phyloP scores from a whole-genome alignment of 2,888 invertebrate genomes.

The Tachina lurida region DNA sequence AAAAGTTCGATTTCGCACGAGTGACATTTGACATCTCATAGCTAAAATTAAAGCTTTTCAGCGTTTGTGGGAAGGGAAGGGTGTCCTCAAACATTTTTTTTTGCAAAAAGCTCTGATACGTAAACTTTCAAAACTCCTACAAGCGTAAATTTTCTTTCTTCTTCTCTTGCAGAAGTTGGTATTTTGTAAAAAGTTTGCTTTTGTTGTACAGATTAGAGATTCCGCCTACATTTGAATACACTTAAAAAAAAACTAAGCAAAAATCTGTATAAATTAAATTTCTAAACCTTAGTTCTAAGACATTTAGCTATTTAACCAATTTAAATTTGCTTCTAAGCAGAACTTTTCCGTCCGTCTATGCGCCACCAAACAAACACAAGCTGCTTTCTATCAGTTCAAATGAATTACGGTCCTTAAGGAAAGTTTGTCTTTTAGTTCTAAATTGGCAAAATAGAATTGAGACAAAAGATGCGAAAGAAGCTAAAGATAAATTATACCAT shows the following conservation, averaged over 20 bases:
- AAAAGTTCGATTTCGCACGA: too few species aligned
- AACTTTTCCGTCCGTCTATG: not conserved
- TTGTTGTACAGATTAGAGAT: not conserved
- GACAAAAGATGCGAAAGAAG: conserved; percentile 39
- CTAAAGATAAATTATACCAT: conserved; percentile 42
- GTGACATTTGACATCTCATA: too few species aligned
- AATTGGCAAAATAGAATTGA: conserved; percentile 31
- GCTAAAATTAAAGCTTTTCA: too few species aligned
- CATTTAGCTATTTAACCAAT: not conserved
- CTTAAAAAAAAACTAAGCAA: not conserved
- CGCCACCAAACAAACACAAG: not conserved
- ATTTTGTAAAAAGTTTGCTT: too few species aligned
- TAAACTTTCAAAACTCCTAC: too few species aligned
- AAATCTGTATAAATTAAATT: not conserved
- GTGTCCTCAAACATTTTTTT: too few species aligned
- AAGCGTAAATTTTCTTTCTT: too few species aligned
- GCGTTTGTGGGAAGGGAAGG: too few species aligned
- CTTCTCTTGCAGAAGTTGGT: too few species aligned
- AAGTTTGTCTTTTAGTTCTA: conserved; percentile 12
- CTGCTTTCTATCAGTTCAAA: conserved; percentile 17
- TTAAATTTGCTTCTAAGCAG: conserved; percentile 9
- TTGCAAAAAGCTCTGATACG: too few species aligned
- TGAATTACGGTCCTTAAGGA: conserved; percentile 8
- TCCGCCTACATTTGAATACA: not conserved
- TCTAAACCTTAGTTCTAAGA: conserved; percentile 1